These are phyloP conservation scores for Galleria mellonella DNA, from an alignment of 1,140 invertebrate species.

Conservation along the genomic window DNA sequence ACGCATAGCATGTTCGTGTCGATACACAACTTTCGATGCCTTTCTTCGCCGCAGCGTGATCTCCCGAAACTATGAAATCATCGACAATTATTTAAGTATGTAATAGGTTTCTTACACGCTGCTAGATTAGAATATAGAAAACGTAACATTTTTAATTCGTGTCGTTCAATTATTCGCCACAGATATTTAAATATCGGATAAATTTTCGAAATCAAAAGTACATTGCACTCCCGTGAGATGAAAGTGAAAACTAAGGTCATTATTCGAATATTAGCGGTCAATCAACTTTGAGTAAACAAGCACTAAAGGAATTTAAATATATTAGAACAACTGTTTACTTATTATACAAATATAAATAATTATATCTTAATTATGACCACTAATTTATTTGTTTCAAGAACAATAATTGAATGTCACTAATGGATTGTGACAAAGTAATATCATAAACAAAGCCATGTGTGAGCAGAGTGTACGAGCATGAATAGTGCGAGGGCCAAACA, in stretches of 20 bases:
- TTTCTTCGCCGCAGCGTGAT: background rate
- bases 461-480: background rate
- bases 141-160: no score
- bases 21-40: no score
- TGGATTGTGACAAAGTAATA: conserved; percentile 7
- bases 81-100: background rate
- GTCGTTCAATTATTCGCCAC: background rate
- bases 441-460: conserved; percentile 30
- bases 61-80: background rate
- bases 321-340: no score
- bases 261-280: conserved; percentile 24
- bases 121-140: background rate
- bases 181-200: background rate
- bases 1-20: no score
- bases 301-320: background rate
- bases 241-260: conserved; percentile 30
- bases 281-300: conserved; percentile 9
- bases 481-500: background rate
- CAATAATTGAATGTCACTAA: conserved; percentile 13
- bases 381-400: conserved; percentile 4
- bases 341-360: no score
- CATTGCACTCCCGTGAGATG: conserved; percentile 18
- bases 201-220: conserved; percentile 11
- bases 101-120: background rate
- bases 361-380: no score